These are phyloP conservation scores for Antheraea assamensis DNA, from an alignment of 2,888 invertebrate species.

Conservation along the genomic window DNA sequence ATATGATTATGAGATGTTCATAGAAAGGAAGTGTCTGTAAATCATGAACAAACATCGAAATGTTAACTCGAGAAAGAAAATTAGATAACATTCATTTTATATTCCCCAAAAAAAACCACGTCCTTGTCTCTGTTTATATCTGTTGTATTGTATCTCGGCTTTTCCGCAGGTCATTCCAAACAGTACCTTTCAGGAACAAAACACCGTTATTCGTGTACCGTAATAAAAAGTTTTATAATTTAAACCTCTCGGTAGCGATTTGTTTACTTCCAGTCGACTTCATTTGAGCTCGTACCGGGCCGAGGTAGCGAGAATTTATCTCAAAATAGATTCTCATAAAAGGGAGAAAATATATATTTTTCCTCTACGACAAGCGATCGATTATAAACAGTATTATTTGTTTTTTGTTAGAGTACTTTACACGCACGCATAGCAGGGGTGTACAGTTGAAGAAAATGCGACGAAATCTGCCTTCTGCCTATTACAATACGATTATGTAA, in stretches of 20 bases:
- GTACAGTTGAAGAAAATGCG: no score
- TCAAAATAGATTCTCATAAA: slow-evolving; percentile 4
- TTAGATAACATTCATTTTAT: background rate
- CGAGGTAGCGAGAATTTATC: background rate
- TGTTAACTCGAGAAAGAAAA: background rate
- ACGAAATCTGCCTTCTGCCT: no score
- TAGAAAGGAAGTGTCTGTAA: no score
- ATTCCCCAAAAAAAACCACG: background rate
- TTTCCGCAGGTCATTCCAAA: background rate
- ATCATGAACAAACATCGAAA: no score
- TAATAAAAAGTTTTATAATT: slow-evolving; percentile 8
- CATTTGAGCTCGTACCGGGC: background rate
- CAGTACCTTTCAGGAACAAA: background rate
- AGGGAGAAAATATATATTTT: background rate
- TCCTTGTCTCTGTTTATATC: background rate
- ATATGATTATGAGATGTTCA: no score
- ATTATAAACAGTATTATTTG: background rate
- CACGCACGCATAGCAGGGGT: no score
- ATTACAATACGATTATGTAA: no score
- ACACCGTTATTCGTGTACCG: background rate
- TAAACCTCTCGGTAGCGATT: background rate
- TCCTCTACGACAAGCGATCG: background rate
- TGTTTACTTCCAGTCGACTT: slow-evolving; percentile 5
- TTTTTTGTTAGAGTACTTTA: background rate
- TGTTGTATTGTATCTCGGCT: background rate